A percentile compares a stretch with the other conserved stretches of the same genome.
Evolutionary conservation across 2,888 invertebrate species (phyloP).

Genomic region (Lithophane socia): DNA sequence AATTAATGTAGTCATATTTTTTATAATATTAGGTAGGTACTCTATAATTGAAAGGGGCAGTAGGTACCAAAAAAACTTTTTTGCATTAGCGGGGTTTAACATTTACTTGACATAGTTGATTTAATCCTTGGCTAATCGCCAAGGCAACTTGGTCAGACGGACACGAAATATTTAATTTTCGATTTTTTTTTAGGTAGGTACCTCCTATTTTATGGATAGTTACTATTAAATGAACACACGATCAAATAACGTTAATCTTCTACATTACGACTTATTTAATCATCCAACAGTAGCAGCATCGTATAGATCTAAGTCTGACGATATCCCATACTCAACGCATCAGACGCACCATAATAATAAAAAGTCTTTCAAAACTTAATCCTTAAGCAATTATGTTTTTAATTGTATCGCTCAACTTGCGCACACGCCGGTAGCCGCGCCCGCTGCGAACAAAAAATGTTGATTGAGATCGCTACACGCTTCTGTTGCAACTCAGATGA

Average conservation of each 20-base stretch:
- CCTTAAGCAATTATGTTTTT: constrained; percentile 76
- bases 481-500: constrained; percentile 56
- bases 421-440: constrained; percentile 65
- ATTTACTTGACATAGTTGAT: not conserved
- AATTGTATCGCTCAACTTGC: constrained; percentile 70
- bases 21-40: too few relatives aligned
- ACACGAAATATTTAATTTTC: not conserved
- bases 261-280: constrained; percentile 12
- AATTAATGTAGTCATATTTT: too few relatives aligned
- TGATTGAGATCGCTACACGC: constrained; percentile 70
- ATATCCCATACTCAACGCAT: constrained; percentile 29
- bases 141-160: not conserved
- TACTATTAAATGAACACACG: not conserved
- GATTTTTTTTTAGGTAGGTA: not conserved
- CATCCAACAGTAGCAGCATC: not conserved
- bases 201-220: not conserved
- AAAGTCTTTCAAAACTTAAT: constrained; percentile 69
- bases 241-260: not conserved
- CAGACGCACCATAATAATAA: constrained; percentile 61
- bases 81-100: too few relatives aligned
- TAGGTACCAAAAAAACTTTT: too few relatives aligned
- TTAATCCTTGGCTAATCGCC: not conserved
- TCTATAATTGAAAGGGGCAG: too few relatives aligned
- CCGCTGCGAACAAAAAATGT: constrained; percentile 61
- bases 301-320: not conserved